Base-by-base conservation (phyloP, 2,113 vertebrate species). In the Sinosuthora webbiana region DNA sequence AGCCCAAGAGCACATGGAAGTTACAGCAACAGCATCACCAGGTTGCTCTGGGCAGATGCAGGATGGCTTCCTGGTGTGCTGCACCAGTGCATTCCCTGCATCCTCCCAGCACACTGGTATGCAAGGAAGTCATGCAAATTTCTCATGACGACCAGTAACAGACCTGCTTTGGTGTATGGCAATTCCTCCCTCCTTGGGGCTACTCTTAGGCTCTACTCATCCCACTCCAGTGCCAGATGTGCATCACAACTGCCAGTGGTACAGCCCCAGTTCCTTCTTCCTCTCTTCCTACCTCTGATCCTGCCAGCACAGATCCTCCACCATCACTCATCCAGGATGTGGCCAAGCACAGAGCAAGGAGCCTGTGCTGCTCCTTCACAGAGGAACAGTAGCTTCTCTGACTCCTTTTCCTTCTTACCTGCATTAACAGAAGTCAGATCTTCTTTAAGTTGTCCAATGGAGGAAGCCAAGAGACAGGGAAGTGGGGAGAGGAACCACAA, bases 291-390 rank as follows among this genome's bases (percentile, higher is more conserved):
- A 56, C 15, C 33, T 56, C 31, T 16, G 4, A 2, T 27, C 33
- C 65, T 33, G 39, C 47, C 67, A 77, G 53, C 68, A 42, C 2
- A 1, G 37, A 73, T 17, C 11, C 49, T 18, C 8, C 2, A 4
- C 50, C 47, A 25, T 35, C 28, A 3, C 55, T 20, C 3, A 0
- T 4, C 42, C 41, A 11, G 9, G 23, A 3, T 21, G 33, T 6
- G 7, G 75, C 33, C 59, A 41, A 63, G 69, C n/a, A 47, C 33
- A 13, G n/a, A 45, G 35, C 23, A 19, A 0, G 0, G 1, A 77
- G 55, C 50, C 60, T 27, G 6, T 59, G 28, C 21, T 10, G 41
- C 35, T 76, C 39, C 57, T 39, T 71, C 35, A 22, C 0, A 3
- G 35, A 44, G 24, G 8, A 42, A 11, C 52, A 63, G 39, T 10